Percentiles rank a stretch among this genome's conserved stretches.
Conservation (phyloP, 2,113 vertebrate genomes). For the Poecile atricapillus region DNA sequence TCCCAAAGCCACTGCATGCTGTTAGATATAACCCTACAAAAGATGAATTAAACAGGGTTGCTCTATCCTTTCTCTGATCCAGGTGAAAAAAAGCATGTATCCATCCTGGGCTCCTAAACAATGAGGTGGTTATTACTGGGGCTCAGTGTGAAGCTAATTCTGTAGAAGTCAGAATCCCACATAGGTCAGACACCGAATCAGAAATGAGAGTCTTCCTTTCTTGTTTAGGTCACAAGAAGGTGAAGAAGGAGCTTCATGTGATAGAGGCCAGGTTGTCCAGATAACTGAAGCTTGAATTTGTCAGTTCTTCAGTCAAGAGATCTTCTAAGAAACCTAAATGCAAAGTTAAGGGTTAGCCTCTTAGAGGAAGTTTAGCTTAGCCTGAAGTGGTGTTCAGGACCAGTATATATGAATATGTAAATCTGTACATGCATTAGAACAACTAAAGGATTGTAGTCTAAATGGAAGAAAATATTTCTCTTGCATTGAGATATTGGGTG, state of each 20-base stretch:
- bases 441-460: neutral
- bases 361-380: neutral
- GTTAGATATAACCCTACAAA: neutral
- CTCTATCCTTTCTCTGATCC: neutral
- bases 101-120: neutral
- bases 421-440: neutral
- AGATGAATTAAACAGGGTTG: neutral
- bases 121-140: neutral
- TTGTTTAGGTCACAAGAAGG: accelerated
- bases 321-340: neutral
- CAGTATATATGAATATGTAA: neutral
- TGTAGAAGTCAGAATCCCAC: neutral
- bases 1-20: neutral
- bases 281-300: neutral
- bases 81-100: neutral
- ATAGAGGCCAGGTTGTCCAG: neutral
- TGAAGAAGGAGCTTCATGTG: neutral
- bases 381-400: neutral
- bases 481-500: neutral
- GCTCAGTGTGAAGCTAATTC: neutral
- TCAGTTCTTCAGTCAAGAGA: neutral
- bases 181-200: neutral
- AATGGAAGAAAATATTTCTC: neutral
- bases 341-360: neutral
- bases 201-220: neutral